phyloP scores from a whole-genome alignment of 2,888 invertebrate species.

The Polyommatus iphigenia region DNA sequence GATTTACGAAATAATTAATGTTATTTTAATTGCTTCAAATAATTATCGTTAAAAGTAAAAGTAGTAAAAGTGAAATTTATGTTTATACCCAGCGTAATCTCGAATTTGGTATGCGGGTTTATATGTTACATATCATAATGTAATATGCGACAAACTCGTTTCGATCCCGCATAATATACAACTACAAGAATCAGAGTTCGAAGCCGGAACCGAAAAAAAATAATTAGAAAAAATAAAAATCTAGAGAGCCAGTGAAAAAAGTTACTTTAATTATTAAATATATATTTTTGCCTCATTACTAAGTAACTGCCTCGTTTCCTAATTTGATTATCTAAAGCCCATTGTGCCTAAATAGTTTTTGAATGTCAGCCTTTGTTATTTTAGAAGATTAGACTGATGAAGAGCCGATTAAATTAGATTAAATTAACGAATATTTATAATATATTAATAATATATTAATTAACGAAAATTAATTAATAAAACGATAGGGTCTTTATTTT shows the following conservation, averaged over 20 bases:
- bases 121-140: conserved; percentile 40
- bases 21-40: not conserved
- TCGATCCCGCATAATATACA: conserved; percentile 45
- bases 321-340: not conserved
- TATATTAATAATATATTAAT: too few relatives aligned
- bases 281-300: too few relatives aligned
- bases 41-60: conserved; percentile 56
- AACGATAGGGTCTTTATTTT: not conserved
- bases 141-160: conserved; percentile 43
- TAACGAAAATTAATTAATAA: too few relatives aligned
- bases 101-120: conserved; percentile 68
- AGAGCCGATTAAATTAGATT: not conserved
- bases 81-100: conserved; percentile 68
- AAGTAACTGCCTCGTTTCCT: too few relatives aligned
- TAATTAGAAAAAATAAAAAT: not conserved
- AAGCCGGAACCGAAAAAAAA: not conserved
- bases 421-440: too few relatives aligned
- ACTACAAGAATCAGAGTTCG: not conserved
- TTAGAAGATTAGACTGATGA: not conserved
- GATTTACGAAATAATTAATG: conserved; percentile 8
- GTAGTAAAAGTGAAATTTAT: conserved; percentile 74
- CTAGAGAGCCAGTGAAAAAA: too few relatives aligned
- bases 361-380: not conserved
- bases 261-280: too few relatives aligned
- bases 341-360: not conserved